phyloP scores from a whole-genome alignment of 1,140 invertebrate genomes.

The Calephelis virginiensis region DNA sequence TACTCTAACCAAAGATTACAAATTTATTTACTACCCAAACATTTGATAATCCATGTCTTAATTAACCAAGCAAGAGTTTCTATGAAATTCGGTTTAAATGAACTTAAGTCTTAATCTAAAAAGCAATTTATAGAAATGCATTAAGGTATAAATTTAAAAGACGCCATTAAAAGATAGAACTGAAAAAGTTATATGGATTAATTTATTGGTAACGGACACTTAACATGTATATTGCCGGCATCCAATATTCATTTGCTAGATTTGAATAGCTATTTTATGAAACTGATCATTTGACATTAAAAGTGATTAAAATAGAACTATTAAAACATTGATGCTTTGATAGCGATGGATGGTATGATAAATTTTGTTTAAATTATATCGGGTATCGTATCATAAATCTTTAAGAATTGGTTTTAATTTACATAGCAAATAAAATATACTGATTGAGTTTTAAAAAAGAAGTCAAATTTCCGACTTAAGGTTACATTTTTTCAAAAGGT shows the following conservation, averaged over 20 bases:
- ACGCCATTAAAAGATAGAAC: constrained; percentile 24
- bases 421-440: not conserved
- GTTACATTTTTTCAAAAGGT: no score
- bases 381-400: constrained; percentile 46
- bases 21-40: constrained; percentile 76
- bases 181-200: constrained; percentile 33
- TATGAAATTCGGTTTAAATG: constrained; percentile 32
- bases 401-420: constrained; percentile 33
- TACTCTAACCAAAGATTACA: constrained; percentile 68
- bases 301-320: constrained; percentile 16
- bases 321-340: constrained; percentile 12
- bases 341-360: constrained; percentile 29
- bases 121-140: constrained; percentile 28
- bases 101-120: constrained; percentile 26
- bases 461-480: no score
- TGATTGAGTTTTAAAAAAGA: no score
- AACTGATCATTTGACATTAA: constrained; percentile 17
- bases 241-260: constrained; percentile 61
- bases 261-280: constrained; percentile 12
- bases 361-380: constrained; percentile 45
- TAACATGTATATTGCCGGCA: constrained; percentile 66
- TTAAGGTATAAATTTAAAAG: constrained; percentile 27
- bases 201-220: constrained; percentile 51
- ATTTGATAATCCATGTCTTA: constrained; percentile 77
- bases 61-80: constrained; percentile 68